Conservation (phyloP, 2,113 vertebrate species). For the Callipepla squamata region DNA sequence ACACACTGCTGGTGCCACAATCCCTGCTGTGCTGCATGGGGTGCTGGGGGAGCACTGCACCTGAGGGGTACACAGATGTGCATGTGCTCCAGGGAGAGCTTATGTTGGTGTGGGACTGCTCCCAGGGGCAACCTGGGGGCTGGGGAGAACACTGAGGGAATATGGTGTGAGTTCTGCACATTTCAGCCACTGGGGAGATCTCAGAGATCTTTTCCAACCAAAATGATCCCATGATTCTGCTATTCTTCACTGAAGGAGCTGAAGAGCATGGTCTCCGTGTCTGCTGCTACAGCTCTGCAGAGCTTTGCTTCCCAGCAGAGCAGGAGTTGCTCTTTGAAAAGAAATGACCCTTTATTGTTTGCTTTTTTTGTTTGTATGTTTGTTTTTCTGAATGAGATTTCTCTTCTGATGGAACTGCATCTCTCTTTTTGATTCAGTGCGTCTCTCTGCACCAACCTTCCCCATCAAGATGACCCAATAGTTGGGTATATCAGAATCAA, state of each 20-base stretch:
- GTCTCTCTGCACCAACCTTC: background rate
- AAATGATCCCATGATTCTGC: no score
- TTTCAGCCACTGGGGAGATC: background rate
- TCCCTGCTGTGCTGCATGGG: accelerated
- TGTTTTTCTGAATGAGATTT: background rate
- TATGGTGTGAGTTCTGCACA: background rate
- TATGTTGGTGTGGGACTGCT: no score
- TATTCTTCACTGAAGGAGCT: background rate
- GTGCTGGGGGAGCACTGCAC: accelerated
- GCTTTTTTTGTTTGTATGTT: background rate
- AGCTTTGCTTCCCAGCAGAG: background rate
- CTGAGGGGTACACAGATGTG: no score
- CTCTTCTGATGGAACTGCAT: background rate
- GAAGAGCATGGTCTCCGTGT: accelerated
- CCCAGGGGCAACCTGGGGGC: background rate
- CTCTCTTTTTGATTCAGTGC: background rate
- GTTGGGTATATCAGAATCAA: background rate
- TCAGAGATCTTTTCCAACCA: no score
- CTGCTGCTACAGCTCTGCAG: background rate
- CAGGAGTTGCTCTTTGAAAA: background rate
- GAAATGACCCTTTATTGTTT: background rate
- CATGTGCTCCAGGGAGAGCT: no score
- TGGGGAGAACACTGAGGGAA: background rate
- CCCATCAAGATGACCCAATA: background rate
- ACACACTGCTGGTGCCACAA: background rate